Evolutionary conservation across 2,113 vertebrate species (phyloP).

Genomic region (Hemibates koningsi): DNA sequence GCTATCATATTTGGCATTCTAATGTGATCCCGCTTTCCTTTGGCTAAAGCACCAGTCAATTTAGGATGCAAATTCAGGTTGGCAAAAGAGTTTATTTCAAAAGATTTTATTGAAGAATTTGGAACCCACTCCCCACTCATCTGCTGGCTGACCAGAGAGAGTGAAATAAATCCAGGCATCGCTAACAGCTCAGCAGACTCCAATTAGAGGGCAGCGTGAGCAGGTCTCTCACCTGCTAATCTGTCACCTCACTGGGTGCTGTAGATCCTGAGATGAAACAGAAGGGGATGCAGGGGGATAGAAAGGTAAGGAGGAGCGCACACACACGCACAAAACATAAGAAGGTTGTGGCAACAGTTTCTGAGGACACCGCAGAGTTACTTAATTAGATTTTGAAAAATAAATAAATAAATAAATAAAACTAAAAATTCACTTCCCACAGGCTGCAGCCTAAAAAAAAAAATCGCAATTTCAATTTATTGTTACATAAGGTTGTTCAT

Average conservation of each 20-base stretch:
- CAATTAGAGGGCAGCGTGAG: slow-evolving; percentile 29
- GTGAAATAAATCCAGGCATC: not conserved
- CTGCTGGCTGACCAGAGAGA: not conserved
- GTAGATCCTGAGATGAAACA: not conserved
- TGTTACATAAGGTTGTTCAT: not conserved
- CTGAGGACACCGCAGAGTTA: not conserved
- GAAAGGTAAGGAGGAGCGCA: not conserved
- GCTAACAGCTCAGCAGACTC: slow-evolving; percentile 15
- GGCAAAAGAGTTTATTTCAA: not conserved
- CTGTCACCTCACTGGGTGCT: slow-evolving; percentile 14
- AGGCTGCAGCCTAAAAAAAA: not conserved
- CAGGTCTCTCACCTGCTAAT: not conserved
- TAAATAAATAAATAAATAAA: not conserved
- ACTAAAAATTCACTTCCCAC: not conserved
- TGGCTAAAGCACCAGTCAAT: not conserved
- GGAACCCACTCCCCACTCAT: not conserved
- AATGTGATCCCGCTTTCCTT: not conserved
- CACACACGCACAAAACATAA: not conserved
- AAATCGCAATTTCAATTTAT: not conserved
- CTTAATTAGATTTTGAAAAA: not conserved
- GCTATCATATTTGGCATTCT: not conserved
- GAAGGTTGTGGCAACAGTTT: not conserved
- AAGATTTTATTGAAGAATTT: not conserved
- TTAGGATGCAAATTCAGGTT: not conserved
- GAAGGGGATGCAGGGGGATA: not conserved